Conservation (phyloP, 1,140 invertebrate genomes). For the Phenacoccus solenopsis region DNA sequence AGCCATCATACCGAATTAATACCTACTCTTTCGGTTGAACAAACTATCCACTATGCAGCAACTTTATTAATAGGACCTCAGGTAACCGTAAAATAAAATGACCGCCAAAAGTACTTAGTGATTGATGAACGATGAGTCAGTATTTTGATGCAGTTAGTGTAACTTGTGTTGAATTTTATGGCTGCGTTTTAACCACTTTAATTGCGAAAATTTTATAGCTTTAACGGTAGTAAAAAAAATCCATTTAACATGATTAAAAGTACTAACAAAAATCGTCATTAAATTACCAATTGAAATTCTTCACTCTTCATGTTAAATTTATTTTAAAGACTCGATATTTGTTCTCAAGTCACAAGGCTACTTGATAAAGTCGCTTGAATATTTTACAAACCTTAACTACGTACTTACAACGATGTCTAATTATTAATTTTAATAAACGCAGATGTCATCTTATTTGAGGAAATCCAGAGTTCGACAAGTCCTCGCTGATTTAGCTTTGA, state of each 20-base stretch:
- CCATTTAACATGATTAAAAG: neutral
- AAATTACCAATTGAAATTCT: too few species aligned
- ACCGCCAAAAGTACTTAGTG: too few species aligned
- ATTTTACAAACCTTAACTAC: neutral
- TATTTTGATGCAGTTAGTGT: too few species aligned
- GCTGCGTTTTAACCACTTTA: too few species aligned
- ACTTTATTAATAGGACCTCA: conserved; percentile 44
- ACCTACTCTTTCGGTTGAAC: conserved; percentile 69
- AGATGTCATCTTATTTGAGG: conserved; percentile 56
- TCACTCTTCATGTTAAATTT: neutral
- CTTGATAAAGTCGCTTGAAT: too few species aligned
- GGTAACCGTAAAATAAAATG: too few species aligned
- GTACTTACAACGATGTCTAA: neutral
- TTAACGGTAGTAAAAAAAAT: neutral
- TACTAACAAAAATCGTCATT: neutral
- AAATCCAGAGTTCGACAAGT: conserved; percentile 60
- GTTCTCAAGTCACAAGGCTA: too few species aligned
- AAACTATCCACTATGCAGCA: conserved; percentile 68
- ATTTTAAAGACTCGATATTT: too few species aligned
- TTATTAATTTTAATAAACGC: conserved; percentile 26
- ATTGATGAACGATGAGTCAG: too few species aligned
- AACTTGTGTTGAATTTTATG: too few species aligned
- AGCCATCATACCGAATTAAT: conserved; percentile 68
- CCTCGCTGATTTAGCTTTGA: conserved; percentile 75
- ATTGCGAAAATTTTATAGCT: too few species aligned